These are phyloP conservation scores for Drosophila rubida DNA, from an alignment of 2,888 invertebrate species.

Conservation along the genomic window DNA sequence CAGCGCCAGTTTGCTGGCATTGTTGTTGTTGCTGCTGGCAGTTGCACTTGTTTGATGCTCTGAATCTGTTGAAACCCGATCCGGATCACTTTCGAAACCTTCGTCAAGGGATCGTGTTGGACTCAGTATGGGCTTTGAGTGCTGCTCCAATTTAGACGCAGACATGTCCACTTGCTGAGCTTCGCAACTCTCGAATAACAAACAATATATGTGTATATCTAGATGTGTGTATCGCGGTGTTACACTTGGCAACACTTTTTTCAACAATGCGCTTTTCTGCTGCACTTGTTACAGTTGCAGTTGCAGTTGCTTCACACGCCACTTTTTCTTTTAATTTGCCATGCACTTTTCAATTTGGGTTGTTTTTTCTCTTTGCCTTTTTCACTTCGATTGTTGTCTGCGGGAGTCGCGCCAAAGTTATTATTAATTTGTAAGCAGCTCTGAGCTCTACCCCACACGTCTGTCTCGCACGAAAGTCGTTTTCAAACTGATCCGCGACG, in stretches of 20 bases:
- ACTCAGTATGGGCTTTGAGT: constrained; percentile 85
- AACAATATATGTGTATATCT: neutral
- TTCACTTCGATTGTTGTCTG: constrained; percentile 50
- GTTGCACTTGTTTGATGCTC: constrained; percentile 84
- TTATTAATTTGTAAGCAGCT: constrained; percentile 29
- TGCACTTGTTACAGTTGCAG: constrained; percentile 37
- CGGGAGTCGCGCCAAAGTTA: constrained; percentile 62
- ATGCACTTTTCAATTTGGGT: constrained; percentile 64
- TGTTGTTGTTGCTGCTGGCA: constrained; percentile 60
- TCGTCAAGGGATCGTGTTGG: constrained; percentile 85
- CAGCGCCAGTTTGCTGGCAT: constrained; percentile 82
- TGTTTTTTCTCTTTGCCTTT: constrained; percentile 25
- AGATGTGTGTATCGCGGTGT: constrained; percentile 32
- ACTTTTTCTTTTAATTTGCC: constrained; percentile 60
- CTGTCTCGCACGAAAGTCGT: constrained; percentile 79
- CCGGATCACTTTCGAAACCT: constrained; percentile 86
- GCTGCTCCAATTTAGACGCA: constrained; percentile 82
- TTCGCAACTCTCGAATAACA: constrained; percentile 24
- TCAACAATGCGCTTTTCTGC: constrained; percentile 37
- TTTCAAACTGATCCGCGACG: constrained; percentile 72
- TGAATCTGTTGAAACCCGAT: constrained; percentile 85
- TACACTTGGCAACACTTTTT: constrained; percentile 65
- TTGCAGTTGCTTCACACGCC: constrained; percentile 54
- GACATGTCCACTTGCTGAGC: constrained; percentile 54
- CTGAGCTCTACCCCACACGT: constrained; percentile 60